These are phyloP conservation scores for Stictocephala bisonia DNA, from an alignment of 2,888 invertebrate genomes.

Conservation along the genomic window DNA sequence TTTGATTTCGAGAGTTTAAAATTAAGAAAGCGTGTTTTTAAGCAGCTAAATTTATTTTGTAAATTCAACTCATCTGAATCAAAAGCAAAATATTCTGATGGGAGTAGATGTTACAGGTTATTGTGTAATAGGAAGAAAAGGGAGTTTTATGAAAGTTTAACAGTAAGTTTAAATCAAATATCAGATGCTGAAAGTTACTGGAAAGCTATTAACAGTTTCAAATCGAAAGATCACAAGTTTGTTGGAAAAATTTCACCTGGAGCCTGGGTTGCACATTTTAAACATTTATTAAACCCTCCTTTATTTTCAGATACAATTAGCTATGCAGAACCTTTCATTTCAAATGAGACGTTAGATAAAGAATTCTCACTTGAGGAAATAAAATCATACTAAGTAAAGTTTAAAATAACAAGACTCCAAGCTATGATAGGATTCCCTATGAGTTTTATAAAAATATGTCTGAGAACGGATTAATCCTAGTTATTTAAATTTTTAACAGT, in stretches of 20 bases:
- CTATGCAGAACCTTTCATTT: constrained; percentile 8
- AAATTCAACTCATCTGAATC: not conserved
- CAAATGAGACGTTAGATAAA: not conserved
- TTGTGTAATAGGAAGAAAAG: not conserved
- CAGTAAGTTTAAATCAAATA: not conserved
- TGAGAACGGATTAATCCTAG: not conserved
- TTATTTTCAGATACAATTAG: not conserved
- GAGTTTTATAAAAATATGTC: not conserved
- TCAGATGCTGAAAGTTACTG: not conserved
- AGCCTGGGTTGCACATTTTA: not conserved
- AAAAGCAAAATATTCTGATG: not conserved
- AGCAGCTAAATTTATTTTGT: not conserved
- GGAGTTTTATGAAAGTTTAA: not conserved
- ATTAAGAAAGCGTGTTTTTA: not conserved
- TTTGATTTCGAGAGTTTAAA: not conserved
- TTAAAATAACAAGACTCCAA: not conserved
- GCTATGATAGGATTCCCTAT: not conserved
- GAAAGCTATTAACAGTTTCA: not conserved
- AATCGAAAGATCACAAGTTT: not conserved
- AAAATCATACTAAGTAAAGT: not conserved
- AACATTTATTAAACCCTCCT: not conserved
- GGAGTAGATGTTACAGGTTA: not conserved
- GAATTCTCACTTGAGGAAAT: not conserved
- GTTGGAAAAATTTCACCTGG: not conserved
- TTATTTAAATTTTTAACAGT: not conserved